Evolutionary conservation across 1,140 invertebrate genomes (phyloP).

Genomic region (Solen grandis): DNA sequence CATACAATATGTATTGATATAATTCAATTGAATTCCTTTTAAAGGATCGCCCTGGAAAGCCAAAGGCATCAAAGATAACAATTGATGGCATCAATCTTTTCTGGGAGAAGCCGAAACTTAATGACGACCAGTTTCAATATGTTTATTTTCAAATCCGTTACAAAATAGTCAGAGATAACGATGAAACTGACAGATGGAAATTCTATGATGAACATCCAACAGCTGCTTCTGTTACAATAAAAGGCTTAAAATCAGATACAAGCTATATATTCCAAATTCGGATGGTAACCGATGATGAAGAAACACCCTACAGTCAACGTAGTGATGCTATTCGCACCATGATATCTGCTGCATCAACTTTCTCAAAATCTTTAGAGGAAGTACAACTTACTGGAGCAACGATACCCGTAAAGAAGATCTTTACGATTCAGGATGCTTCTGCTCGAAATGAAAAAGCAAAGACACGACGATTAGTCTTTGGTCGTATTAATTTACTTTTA

Average conservation of each 20-base stretch:
- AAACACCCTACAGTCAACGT: slow-evolving; percentile 4
- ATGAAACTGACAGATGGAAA: neutral
- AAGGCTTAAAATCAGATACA: neutral
- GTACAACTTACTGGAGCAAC: no score
- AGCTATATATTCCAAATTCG: no score
- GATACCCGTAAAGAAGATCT: neutral
- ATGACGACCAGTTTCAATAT: neutral
- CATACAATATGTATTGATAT: no score
- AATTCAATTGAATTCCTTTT: neutral
- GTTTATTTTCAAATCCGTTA: neutral
- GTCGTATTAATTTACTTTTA: no score
- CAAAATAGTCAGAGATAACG: neutral
- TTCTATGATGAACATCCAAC: neutral
- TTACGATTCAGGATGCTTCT: neutral
- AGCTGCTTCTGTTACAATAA: neutral
- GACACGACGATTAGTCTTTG: slow-evolving; percentile 15
- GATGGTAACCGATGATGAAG: no score
- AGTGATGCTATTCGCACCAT: slow-evolving; percentile 17
- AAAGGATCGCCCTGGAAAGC: neutral
- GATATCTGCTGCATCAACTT: neutral
- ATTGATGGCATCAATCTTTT: neutral
- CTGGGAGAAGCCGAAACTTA: neutral
- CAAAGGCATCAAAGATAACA: neutral
- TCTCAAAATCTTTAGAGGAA: no score
- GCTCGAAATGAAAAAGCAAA: neutral